Base-by-base conservation (phyloP, 1,140 invertebrate species). In the Dendroctonus ponderosae region DNA sequence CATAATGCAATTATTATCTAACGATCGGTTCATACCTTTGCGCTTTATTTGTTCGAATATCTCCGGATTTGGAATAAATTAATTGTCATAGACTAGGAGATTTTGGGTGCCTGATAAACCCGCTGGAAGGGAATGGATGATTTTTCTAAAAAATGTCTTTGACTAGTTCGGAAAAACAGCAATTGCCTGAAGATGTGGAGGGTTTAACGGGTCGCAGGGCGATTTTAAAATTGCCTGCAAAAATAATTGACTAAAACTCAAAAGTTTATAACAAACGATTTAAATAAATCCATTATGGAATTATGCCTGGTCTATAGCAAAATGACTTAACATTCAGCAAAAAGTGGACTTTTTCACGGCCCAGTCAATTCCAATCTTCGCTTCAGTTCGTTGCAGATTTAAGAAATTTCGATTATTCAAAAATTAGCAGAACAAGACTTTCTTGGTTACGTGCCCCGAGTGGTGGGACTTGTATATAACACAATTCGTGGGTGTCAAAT, bases 381-480 rank as follows among this genome's bases (percentile, higher is more conserved):
- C 59, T 62, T 67, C 58, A 63, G 37, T 61, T 50, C 52, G 60
- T 49, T 62, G 66, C 58, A 63, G 52, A 61, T 66, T 66, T 66
- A 60, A 60, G 66, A 68, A 68, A 68, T 68, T 62, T 62, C 66
- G 15, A 63, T 68, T 62, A 68, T 62, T 63, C 43, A 62, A 63
- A 60, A 63, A 62, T 68, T 62, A 62, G 60, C 60, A 53, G 58
- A 56, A 62, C 66, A 56, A 50, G 44, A 63, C 66, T 68, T 68
- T 68, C 66, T 67, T 67, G 44, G 66, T 68, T 68, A 68, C 61
- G 66, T 68, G 58, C 43, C 42, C 46, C n/a, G 15, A 6, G 9
- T 68, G 60, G 66, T 63, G 66, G 66, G 66, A 68, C 41, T 26
- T 53, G 52, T 68, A 68, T 68, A 68, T 44, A 68, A 62, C 44